phyloP scores from a whole-genome alignment of 2,113 vertebrate species.

The Centropus bengalensis region DNA sequence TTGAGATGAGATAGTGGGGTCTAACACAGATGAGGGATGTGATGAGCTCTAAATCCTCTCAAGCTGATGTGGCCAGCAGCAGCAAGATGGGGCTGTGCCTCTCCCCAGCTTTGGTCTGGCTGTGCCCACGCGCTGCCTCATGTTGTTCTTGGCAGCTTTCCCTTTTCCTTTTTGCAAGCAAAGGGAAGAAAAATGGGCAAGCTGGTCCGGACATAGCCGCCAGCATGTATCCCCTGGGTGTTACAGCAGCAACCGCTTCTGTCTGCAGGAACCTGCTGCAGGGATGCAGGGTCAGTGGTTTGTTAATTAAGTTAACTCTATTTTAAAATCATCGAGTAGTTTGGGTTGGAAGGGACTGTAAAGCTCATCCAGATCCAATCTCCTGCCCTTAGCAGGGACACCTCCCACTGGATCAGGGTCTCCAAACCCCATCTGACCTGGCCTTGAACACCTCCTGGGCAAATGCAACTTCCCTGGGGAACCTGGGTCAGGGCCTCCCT shows the following conservation, averaged over 20 bases:
- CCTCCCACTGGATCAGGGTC: too few relatives aligned
- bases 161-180: background rate
- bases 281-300: background rate
- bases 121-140: background rate
- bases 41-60: background rate
- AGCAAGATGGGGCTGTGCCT: background rate
- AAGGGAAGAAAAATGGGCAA: background rate
- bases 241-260: background rate
- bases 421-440: too few relatives aligned
- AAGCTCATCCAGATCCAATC: too few relatives aligned
- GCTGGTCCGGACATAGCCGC: background rate
- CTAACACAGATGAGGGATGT: background rate
- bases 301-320: background rate
- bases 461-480: too few relatives aligned
- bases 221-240: background rate
- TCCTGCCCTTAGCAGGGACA: too few relatives aligned
- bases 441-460: too few relatives aligned
- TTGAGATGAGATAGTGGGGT: background rate
- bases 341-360: too few relatives aligned
- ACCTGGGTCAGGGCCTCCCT: too few relatives aligned
- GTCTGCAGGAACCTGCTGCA: background rate
- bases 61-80: background rate
- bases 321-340: too few relatives aligned
- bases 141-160: background rate
- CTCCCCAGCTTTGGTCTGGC: background rate